A percentile compares a stretch with the other conserved stretches of the same genome.
phyloP scores from a whole-genome alignment of 2,797 vertebrate genomes.

The Chaunax sp. region DNA sequence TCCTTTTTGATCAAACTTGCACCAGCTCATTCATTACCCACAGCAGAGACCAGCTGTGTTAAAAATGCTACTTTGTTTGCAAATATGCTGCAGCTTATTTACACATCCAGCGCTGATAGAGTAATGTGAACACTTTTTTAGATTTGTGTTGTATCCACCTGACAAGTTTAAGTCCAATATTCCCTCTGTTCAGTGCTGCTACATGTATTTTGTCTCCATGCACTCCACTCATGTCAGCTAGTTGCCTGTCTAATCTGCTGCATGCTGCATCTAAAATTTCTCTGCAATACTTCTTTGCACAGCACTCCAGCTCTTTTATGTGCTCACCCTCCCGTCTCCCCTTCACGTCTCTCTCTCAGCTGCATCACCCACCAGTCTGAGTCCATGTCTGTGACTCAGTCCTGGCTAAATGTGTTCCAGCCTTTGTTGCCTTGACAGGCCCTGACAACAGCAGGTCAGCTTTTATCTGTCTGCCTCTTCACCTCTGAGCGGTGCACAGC shows the following conservation, averaged over 20 bases:
- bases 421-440: slow-evolving; percentile 64
- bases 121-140: too few relatives aligned
- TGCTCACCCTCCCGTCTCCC: slow-evolving; percentile 28
- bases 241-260: too few relatives aligned
- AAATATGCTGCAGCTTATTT: too few relatives aligned
- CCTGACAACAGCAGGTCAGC: slow-evolving; percentile 67
- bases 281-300: neutral
- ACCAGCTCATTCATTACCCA: too few relatives aligned
- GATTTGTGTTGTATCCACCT: too few relatives aligned
- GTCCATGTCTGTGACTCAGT: slow-evolving; percentile 42
- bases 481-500: slow-evolving; percentile 51
- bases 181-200: too few relatives aligned
- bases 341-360: slow-evolving; percentile 22
- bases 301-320: slow-evolving; percentile 8
- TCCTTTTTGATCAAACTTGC: too few relatives aligned
- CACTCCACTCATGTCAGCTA: too few relatives aligned
- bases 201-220: too few relatives aligned
- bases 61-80: too few relatives aligned
- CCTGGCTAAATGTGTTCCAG: slow-evolving; percentile 51
- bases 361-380: slow-evolving; percentile 18
- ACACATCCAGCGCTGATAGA: too few relatives aligned
- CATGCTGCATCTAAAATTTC: neutral
- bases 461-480: slow-evolving; percentile 64
- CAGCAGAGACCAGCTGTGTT: neutral
- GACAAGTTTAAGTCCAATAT: too few relatives aligned